These are phyloP conservation scores for Zaprionus kolodkinae DNA, from an alignment of 1,140 invertebrate genomes.

Conservation along the genomic window DNA sequence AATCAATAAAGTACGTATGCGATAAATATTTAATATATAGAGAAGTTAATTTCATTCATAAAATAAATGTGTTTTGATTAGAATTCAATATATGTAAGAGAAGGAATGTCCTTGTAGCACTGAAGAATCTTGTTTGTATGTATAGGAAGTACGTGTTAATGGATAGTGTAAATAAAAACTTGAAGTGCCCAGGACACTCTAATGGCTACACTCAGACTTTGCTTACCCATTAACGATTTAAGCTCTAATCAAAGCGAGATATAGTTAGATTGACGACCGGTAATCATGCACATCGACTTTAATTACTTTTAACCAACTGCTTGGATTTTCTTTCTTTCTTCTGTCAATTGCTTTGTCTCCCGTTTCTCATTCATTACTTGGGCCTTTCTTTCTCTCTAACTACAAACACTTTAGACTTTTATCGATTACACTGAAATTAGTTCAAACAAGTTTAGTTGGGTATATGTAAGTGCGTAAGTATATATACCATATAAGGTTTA, in stretches of 20 bases:
- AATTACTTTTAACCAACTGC: conserved; percentile 9
- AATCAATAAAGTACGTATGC: conserved; percentile 3
- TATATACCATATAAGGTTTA: not conserved
- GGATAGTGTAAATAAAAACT: not conserved
- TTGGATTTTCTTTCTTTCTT: not conserved
- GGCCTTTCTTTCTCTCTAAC: conserved; percentile 13
- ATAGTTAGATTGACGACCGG: conserved; percentile 1
- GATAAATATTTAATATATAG: too few relatives aligned
- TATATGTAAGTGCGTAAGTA: conserved; percentile 10
- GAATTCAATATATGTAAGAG: not conserved
- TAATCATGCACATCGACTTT: conserved; percentile 9
- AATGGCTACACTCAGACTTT: not conserved
- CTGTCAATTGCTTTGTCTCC: not conserved
- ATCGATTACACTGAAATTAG: conserved; percentile 61
- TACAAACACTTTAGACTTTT: conserved; percentile 27
- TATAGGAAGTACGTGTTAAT: not conserved
- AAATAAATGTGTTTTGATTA: not conserved
- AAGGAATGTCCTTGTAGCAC: not conserved
- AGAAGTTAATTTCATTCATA: not conserved
- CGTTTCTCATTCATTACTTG: conserved; percentile 10
- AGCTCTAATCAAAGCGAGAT: not conserved
- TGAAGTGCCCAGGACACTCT: not conserved
- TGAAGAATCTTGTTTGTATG: too few relatives aligned
- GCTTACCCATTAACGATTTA: not conserved
- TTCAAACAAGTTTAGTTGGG: conserved; percentile 36